Evolutionary conservation across 2,888 invertebrate genomes (phyloP), one percentile per base, ranked within the genome.

Genomic region (Eristalis pertinax): DNA sequence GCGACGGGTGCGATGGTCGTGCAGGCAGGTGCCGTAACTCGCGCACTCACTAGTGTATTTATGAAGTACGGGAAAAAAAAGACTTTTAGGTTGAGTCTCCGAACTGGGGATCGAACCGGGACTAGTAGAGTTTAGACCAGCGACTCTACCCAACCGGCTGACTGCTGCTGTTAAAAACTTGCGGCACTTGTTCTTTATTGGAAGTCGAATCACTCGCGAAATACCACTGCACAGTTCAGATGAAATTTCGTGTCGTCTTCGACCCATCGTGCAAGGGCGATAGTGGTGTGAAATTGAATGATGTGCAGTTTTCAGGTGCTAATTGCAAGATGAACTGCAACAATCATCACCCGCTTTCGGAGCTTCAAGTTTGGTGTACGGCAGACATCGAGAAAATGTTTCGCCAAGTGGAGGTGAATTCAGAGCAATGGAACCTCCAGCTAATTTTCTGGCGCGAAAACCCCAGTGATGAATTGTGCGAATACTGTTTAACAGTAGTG

Each of bases 401-500:
- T 8, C 19, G 50, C 8, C 19, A 50, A 50, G 50, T 50, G 50
- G 7, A 19, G 15, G 38, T 58, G 0, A 22, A 68, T 26, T 62
- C 60, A 1, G 56, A 56, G 4, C 79, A 80, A 13, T 80, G 79
- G 67, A n/a, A 73, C 15, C 60, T 80, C 1, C 64, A 65, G n/a
- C 24, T 35, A 29, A 80, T 74, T 0, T 67, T 80, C 13, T 80
- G 68, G 62, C 35, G 72, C 4, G 32, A 78, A 4, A n/a, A 8
- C 22, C 69, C 63, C 3, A 2, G 26, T 22, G 64, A 74, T 0
- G 29, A 64, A 11, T 15, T 80, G 3, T 22, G 7, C 1, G 73
- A 80, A 24, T 73, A 15, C 24, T 80, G 74, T 32, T 26, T 69
- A 0, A 74, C 73, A 0, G 80, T 80, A 22, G 63, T 85, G 1